phyloP scores from a whole-genome alignment of 2,797 vertebrate species.

The Aeoliscus strigatus region DNA sequence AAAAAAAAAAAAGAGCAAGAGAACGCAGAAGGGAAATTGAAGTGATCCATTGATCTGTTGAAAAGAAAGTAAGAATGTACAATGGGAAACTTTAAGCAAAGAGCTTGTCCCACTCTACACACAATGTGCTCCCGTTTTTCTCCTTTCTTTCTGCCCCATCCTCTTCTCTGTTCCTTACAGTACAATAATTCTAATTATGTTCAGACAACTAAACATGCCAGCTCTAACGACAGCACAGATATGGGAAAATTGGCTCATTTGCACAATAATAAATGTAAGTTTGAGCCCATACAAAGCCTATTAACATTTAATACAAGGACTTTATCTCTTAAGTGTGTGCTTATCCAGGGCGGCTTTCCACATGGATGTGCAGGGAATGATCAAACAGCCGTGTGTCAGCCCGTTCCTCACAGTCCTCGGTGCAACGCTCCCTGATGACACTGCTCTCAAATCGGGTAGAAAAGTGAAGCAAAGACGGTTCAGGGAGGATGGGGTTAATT shows the following conservation, averaged over 20 bases:
- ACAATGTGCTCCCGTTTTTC: slow-evolving; percentile 20
- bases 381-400: slow-evolving; percentile 55
- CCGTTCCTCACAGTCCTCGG: slow-evolving; percentile 35
- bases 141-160: slow-evolving; percentile 22
- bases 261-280: slow-evolving; percentile 75
- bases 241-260: slow-evolving; percentile 72
- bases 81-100: slow-evolving; percentile 55
- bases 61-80: slow-evolving; percentile 44
- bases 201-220: slow-evolving; percentile 74
- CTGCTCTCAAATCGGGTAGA: slow-evolving; percentile 55
- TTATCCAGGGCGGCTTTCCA: slow-evolving; percentile 69
- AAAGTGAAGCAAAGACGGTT: slow-evolving; percentile 20
- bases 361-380: slow-evolving; percentile 63
- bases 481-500: neutral
- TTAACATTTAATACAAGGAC: slow-evolving; percentile 75
- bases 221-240: slow-evolving; percentile 68
- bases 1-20: slow-evolving; percentile 8
- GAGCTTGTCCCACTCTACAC: slow-evolving; percentile 53
- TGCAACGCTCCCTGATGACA: slow-evolving; percentile 44
- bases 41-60: slow-evolving; percentile 49
- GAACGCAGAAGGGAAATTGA: slow-evolving; percentile 25
- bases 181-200: slow-evolving; percentile 75
- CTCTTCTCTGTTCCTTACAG: slow-evolving; percentile 52
- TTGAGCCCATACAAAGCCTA: slow-evolving; percentile 71
- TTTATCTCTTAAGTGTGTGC: slow-evolving; percentile 71